Evolutionary conservation across 2,888 invertebrate genomes (phyloP).

Genomic region (Proisotoma minuta): DNA sequence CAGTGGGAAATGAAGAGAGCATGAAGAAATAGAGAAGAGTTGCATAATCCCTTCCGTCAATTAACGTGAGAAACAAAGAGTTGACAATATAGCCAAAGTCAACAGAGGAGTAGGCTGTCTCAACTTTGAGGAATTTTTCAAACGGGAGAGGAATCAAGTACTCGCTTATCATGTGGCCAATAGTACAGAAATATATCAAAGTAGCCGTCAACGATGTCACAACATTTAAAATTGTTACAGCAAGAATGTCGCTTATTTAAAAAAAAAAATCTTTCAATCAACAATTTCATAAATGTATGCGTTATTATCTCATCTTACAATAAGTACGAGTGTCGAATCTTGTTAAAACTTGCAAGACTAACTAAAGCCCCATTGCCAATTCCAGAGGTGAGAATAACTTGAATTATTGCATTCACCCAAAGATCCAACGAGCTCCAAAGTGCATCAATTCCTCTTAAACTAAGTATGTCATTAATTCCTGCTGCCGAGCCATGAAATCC

Average conservation of each 20-base stretch:
- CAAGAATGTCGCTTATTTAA: slow-evolving; percentile 26
- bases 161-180: slow-evolving; percentile 26
- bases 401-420: slow-evolving; percentile 37
- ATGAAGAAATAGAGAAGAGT: slow-evolving; percentile 35
- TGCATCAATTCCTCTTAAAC: not conserved
- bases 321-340: slow-evolving; percentile 26
- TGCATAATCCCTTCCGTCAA: slow-evolving; percentile 17
- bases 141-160: slow-evolving; percentile 28
- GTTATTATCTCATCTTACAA: no score
- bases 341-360: slow-evolving; percentile 37
- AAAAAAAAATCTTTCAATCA: slow-evolving; percentile 1
- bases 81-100: slow-evolving; percentile 37
- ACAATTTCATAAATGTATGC: not conserved
- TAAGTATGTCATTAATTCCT: slow-evolving; percentile 13
- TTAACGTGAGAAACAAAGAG: slow-evolving; percentile 30
- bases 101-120: slow-evolving; percentile 24
- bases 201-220: slow-evolving; percentile 29
- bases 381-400: slow-evolving; percentile 38
- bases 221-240: slow-evolving; percentile 19
- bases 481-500: slow-evolving; percentile 5
- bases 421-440: slow-evolving; percentile 14
- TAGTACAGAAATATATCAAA: slow-evolving; percentile 36
- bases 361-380: slow-evolving; percentile 41
- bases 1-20: slow-evolving; percentile 37
- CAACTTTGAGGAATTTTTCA: slow-evolving; percentile 23